Evolutionary conservation across 2,888 invertebrate species (phyloP).

Genomic region (Thymelicus acteon): DNA sequence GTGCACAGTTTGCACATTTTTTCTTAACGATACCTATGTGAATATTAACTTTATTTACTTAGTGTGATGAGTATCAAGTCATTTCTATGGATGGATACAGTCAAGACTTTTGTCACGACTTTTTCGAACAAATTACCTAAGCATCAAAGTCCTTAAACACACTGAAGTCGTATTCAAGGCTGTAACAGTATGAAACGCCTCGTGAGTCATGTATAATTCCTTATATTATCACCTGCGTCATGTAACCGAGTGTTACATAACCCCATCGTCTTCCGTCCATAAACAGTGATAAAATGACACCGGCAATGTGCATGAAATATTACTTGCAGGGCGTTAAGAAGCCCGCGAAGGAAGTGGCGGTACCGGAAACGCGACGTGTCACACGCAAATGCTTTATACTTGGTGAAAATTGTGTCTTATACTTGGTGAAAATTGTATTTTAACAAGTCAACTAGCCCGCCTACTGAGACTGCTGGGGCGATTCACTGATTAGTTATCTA

Average conservation of each 20-base stretch:
- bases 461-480: background rate
- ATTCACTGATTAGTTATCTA: background rate
- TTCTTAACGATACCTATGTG: background rate
- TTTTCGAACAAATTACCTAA: too few species aligned
- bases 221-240: background rate
- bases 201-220: too few species aligned
- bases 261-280: constrained; percentile 14
- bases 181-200: too few species aligned
- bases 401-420: background rate
- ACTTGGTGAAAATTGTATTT: constrained; percentile 3
- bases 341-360: background rate
- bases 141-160: too few species aligned
- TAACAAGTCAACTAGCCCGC: background rate
- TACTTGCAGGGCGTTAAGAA: constrained; percentile 27
- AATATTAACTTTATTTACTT: too few species aligned
- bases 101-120: too few species aligned
- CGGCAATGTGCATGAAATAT: constrained; percentile 24
- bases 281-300: constrained; percentile 31
- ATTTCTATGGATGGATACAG: too few species aligned
- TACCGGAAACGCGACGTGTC: constrained; percentile 25
- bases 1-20: constrained; percentile 4
- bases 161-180: too few species aligned
- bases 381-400: constrained; percentile 25
- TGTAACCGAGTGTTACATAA: constrained; percentile 9
- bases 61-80: too few species aligned